Conservation (phyloP, 2,888 invertebrate genomes). For the Auanema freiburgensis region DNA sequence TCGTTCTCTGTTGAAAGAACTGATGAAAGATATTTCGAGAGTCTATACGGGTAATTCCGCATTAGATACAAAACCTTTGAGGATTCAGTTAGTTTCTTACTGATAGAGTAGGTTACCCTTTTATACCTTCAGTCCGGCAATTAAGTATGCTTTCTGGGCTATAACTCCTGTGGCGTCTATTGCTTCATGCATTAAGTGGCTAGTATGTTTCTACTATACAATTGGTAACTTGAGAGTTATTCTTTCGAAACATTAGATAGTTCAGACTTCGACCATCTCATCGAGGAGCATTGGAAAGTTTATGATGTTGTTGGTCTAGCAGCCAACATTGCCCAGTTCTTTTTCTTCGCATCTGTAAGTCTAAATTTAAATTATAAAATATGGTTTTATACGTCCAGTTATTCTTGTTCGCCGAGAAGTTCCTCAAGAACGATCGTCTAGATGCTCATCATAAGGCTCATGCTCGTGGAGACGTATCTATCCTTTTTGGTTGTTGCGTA, state of each 20-base stretch:
- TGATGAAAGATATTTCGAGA: constrained; percentile 60
- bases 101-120: neutral
- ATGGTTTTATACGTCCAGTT: constrained; percentile 32
- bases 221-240: constrained; percentile 33
- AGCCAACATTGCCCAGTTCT: constrained; percentile 41
- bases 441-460: constrained; percentile 63
- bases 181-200: constrained; percentile 48
- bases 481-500: constrained; percentile 58
- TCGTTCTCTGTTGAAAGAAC: constrained; percentile 53
- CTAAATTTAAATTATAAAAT: no score
- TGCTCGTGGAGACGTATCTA: constrained; percentile 58
- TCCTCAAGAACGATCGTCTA: constrained; percentile 45
- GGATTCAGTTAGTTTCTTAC: constrained; percentile 11
- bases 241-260: neutral
- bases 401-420: constrained; percentile 40
- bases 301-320: constrained; percentile 48
- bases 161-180: constrained; percentile 42
- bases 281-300: constrained; percentile 45
- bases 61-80: constrained; percentile 21
- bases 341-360: constrained; percentile 47
- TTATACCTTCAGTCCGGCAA: constrained; percentile 13
- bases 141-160: constrained; percentile 33
- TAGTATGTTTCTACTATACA: constrained; percentile 60
- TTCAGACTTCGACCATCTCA: constrained; percentile 54
- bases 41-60: constrained; percentile 44